Evolutionary conservation across 2,888 invertebrate species (phyloP), one percentile per base, ranked within the genome.

Genomic region (Iphiclides podalirius): DNA sequence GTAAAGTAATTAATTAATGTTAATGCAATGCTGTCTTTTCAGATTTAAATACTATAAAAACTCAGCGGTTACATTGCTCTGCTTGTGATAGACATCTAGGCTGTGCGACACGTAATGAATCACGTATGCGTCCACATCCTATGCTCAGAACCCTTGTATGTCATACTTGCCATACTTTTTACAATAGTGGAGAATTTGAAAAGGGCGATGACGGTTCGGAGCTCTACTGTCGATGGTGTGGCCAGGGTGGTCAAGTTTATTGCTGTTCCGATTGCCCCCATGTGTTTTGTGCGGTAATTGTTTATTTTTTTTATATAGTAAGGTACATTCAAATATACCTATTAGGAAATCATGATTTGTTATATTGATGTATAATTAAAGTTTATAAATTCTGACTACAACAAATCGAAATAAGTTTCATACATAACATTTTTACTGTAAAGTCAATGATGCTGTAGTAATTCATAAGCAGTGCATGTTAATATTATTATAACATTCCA

Each of bases 201-300:
- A 94, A 94, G 78, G 95, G 95, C 41, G 94, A 95, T 72, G 95
- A 95, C 80, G 94, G 94, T 15, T 95, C 94, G 11, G 95, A 95
- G 70, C 79, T 95, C 53, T 95, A 95, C 66, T 95, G 95, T 62
- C 90, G 95, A 40, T 95, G 95, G 95, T 95, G 95, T 67, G 95
- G 95, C 0, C 94, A 95, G 72, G 95, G 92, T 2, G 93, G 93
- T 2, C 93, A 93, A 75, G 93, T 95, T 0, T 93, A 94, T 65
- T 95, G 95, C 67, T 95, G 95, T 66, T 92, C 94, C 1, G 90
- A 91, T 54, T 95, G 95, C 56, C 91, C 92, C 39, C 93, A 90
- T 79, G 94, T 94, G 0, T 94, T 94, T 72, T 94, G 94, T 75
- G 93, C 91, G 73, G 92, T 91, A 79, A 79, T 62, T 69, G 50